Conservation (phyloP, 2,113 vertebrate species). For the Synodontis membranacea region DNA sequence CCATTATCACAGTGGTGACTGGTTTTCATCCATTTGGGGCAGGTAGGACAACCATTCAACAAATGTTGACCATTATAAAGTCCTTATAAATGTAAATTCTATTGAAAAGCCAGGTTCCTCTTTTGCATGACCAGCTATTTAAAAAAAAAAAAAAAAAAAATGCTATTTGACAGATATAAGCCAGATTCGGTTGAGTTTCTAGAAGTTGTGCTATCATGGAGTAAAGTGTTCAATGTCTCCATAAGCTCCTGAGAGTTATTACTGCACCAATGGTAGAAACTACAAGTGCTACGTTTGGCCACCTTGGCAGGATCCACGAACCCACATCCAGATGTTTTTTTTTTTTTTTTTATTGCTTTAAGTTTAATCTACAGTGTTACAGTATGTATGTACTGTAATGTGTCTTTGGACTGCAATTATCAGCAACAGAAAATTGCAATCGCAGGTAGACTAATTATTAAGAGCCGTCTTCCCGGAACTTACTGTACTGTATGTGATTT, state of each 20-base stretch:
- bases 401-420: too few relatives aligned
- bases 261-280: not conserved
- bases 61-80: not conserved
- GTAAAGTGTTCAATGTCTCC: not conserved
- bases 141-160: too few relatives aligned
- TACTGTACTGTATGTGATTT: too few relatives aligned
- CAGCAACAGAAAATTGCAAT: not conserved
- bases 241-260: not conserved
- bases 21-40: not conserved
- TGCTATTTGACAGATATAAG: not conserved
- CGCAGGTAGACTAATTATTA: not conserved
- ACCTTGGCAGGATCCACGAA: too few relatives aligned
- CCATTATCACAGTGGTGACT: not conserved
- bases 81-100: not conserved
- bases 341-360: too few relatives aligned
- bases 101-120: not conserved
- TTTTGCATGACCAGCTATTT: too few relatives aligned
- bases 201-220: not conserved
- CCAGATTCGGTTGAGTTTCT: not conserved
- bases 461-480: too few relatives aligned
- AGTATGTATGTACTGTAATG: too few relatives aligned
- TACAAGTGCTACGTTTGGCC: not conserved
- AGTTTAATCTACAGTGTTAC: too few relatives aligned
- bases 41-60: not conserved
- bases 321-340: too few relatives aligned